phyloP scores from a whole-genome alignment of 2,113 vertebrate species.

The Grus americana region DNA sequence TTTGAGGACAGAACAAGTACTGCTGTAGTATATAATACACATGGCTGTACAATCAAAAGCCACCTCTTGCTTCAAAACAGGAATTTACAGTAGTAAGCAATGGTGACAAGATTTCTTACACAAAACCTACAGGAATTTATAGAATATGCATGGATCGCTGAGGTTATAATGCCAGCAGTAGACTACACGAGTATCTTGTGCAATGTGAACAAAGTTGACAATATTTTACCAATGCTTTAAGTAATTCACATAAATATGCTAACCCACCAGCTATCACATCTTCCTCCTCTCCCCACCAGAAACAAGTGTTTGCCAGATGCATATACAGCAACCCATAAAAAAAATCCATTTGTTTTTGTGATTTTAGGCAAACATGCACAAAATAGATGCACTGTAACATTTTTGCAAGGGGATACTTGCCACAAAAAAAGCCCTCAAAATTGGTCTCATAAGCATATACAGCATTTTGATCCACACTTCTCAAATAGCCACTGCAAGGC shows the following conservation, averaged over 20 bases:
- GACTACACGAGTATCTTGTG: slow-evolving; percentile 49
- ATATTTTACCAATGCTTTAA: slow-evolving; percentile 55
- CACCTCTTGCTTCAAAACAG: slow-evolving; percentile 48
- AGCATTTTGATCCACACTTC: slow-evolving; percentile 3
- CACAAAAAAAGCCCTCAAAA: neutral
- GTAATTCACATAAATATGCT: slow-evolving; percentile 40
- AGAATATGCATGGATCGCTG: slow-evolving; percentile 5
- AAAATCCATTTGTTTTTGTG: neutral
- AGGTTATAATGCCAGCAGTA: slow-evolving; percentile 41
- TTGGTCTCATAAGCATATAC: neutral
- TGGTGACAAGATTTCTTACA: slow-evolving; percentile 44
- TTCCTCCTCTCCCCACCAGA: slow-evolving; percentile 19
- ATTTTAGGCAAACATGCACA: slow-evolving; percentile 2
- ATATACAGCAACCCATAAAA: neutral
- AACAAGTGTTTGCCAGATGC: neutral
- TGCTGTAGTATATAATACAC: slow-evolving; percentile 26
- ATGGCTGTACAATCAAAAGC: slow-evolving; percentile 55
- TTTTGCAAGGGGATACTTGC: slow-evolving; percentile 9
- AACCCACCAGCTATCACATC: slow-evolving; percentile 5
- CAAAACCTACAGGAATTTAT: slow-evolving; percentile 53
- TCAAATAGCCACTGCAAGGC: neutral
- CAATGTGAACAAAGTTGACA: slow-evolving; percentile 54
- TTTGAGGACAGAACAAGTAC: slow-evolving; percentile 37
- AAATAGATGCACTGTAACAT: neutral
- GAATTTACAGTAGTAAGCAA: slow-evolving; percentile 56